Evolutionary conservation across 2,797 vertebrate genomes (phyloP).

Genomic region (Hirundo rustica): DNA sequence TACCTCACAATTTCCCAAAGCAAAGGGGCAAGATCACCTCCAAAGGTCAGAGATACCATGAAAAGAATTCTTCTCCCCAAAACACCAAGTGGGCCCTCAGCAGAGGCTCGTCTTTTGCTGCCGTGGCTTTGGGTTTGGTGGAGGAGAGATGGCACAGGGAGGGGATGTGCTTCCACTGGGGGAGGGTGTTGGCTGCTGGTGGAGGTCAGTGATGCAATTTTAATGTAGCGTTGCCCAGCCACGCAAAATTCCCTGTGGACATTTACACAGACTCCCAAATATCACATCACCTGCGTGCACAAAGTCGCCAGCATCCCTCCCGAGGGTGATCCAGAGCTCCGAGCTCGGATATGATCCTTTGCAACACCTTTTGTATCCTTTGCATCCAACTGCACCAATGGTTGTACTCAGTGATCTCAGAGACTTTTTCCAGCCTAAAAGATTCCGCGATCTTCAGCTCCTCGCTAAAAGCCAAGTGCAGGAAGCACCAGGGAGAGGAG

Average conservation of each 20-base stretch:
- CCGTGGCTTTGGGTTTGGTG: rapidly evolving
- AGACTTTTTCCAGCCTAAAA: neutral
- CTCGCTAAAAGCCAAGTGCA: neutral
- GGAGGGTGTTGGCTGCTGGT: neutral
- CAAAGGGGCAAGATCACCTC: neutral
- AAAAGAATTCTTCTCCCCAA: neutral
- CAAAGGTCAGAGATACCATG: neutral
- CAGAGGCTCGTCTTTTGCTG: neutral
- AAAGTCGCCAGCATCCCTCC: neutral
- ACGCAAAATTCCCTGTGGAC: neutral
- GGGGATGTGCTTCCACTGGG: neutral
- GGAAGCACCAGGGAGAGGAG: neutral
- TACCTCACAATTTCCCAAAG: no score
- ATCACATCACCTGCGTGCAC: neutral
- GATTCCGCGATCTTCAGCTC: neutral
- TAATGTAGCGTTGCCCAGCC: neutral
- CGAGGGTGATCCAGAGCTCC: neutral
- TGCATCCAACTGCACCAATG: neutral
- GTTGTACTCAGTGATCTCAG: neutral
- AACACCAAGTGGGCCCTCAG: neutral
- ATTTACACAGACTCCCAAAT: neutral
- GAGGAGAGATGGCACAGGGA: neutral
- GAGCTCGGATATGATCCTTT: rapidly evolving
- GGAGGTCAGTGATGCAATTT: neutral
- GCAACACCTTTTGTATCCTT: neutral